Evolutionary conservation across 2,888 invertebrate genomes (phyloP).

Genomic region (Aphidoletes aphidimyza): DNA sequence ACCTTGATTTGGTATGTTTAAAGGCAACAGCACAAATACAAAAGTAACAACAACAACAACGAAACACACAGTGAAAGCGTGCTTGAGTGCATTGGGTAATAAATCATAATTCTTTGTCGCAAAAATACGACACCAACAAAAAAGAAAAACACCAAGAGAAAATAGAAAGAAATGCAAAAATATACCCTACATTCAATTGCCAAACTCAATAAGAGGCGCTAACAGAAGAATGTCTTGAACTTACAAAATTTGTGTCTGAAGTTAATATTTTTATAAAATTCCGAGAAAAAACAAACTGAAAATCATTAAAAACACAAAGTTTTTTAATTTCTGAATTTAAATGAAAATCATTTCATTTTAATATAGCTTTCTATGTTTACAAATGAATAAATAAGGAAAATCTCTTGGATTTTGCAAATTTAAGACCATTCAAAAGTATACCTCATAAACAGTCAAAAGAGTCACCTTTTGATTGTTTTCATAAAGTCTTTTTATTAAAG

Average conservation of each 20-base stretch:
- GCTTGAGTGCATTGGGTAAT: constrained; percentile 16
- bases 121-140: neutral
- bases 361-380: neutral
- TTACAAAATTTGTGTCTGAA: no score
- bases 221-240: neutral
- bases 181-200: neutral
- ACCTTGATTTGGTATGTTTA: neutral
- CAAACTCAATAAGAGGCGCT: neutral
- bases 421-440: constrained; percentile 3
- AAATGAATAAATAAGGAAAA: neutral
- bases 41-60: neutral
- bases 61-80: constrained; percentile 5
- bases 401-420: neutral
- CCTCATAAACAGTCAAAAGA: no score
- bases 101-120: constrained; percentile 51
- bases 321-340: no score
- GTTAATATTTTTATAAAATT: neutral
- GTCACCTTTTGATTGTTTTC: constrained; percentile 24
- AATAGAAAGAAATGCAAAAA: constrained; percentile 24
- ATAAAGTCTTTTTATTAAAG: no score
- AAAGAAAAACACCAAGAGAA: neutral
- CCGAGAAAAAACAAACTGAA: neutral
- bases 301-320: neutral
- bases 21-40: constrained; percentile 19
- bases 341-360: neutral